Evolutionary conservation across 2,113 vertebrate genomes (phyloP).

Genomic region (Varanus komodoensis): DNA sequence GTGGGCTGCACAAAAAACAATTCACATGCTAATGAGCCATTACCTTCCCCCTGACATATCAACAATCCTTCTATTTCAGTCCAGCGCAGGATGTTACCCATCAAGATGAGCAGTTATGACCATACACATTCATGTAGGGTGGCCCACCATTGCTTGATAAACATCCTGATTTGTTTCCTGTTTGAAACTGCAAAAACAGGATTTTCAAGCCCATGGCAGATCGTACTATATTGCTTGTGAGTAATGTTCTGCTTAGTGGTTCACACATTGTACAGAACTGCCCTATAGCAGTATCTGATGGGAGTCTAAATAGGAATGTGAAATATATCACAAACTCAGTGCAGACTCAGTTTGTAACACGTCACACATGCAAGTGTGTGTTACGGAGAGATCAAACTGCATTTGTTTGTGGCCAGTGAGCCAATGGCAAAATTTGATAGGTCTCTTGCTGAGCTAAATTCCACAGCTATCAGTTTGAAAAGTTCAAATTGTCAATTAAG

Average conservation of each 20-base stretch:
- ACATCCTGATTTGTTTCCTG: neutral
- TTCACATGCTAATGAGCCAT: neutral
- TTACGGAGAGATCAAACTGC: neutral
- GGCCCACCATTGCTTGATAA: neutral
- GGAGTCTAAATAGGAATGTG: neutral
- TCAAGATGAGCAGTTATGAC: neutral
- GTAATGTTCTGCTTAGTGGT: neutral
- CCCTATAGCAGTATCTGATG: neutral
- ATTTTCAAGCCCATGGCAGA: neutral
- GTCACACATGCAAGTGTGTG: conserved; percentile 12
- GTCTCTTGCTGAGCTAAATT: neutral
- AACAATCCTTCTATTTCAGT: neutral
- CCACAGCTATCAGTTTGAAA: neutral
- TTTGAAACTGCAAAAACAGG: neutral
- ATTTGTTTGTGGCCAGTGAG: conserved; percentile 25
- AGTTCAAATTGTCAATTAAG: neutral
- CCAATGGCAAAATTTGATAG: neutral
- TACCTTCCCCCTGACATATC: too few relatives aligned
- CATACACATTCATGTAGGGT: neutral
- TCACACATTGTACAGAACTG: neutral
- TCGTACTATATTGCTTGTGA: neutral
- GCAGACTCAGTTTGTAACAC: neutral
- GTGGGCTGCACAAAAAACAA: neutral
- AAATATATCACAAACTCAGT: neutral
- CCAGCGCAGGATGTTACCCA: neutral